Percentiles rank a stretch among this genome's conserved stretches.
phyloP scores from a whole-genome alignment of 2,797 vertebrate genomes.

The Mormyrus hasselquistii region DNA sequence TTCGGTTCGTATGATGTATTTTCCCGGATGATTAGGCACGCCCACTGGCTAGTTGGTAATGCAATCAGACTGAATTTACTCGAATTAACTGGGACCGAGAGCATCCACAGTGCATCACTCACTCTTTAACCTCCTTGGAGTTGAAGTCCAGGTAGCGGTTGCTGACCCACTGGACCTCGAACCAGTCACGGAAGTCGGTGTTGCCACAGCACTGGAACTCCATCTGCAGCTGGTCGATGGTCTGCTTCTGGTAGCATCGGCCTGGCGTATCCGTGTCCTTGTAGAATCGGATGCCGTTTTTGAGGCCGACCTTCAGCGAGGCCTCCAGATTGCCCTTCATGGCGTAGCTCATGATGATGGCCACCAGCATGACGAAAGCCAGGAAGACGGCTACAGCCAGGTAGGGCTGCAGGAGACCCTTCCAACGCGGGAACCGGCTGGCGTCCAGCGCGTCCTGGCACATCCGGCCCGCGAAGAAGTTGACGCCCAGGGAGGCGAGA shows the following conservation, averaged over 20 bases:
- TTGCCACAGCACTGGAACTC: constrained; percentile 78
- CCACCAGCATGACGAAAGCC: constrained; percentile 63
- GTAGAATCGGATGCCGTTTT: constrained; percentile 74
- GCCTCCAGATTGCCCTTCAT: constrained; percentile 70
- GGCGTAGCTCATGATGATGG: constrained; percentile 65
- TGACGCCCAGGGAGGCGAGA: constrained; percentile 64
- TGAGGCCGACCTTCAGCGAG: constrained; percentile 66
- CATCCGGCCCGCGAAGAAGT: constrained; percentile 67
- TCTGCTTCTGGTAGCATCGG: constrained; percentile 77
- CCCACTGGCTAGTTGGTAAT: background rate
- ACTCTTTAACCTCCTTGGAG: constrained; percentile 79
- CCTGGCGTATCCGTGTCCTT: constrained; percentile 83
- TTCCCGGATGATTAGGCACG: background rate
- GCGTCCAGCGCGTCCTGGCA: constrained; percentile 69
- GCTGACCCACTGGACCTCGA: constrained; percentile 85
- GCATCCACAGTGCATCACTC: constrained; percentile 37
- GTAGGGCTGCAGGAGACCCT: constrained; percentile 64
- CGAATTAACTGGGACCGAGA: background rate
- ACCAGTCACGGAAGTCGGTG: constrained; percentile 77
- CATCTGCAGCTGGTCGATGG: constrained; percentile 77
- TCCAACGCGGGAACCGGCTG: constrained; percentile 66
- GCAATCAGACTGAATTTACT: background rate
- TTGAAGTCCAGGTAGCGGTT: constrained; percentile 79
- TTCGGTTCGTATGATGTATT: background rate
- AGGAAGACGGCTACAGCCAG: constrained; percentile 62